Evolutionary conservation across 2,888 invertebrate species (phyloP), one percentile per base, ranked within the genome.

Genomic region (Sympetrum striolatum): DNA sequence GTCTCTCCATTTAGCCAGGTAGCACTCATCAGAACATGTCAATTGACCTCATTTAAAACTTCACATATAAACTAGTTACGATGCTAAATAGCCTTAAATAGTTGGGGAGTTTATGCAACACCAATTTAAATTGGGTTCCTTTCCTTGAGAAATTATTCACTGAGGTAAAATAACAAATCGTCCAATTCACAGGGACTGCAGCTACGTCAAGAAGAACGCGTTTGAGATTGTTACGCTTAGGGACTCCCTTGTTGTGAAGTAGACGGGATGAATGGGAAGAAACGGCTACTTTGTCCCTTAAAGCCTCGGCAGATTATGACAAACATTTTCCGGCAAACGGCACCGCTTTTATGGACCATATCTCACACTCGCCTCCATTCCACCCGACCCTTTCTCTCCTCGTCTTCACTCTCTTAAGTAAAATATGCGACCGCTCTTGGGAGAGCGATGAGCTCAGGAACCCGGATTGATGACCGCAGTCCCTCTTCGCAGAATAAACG

Each of bases 241-340:
- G 86, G 37, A 86, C 86, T 86, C 86, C 86, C n/a, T 37, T 86
- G 86, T 86, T 86, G 86, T 86, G 86, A 64, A 35, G 86, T 86
- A 60, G 86, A 86, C 31, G 86, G 82, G 58, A 82, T 82, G 82
- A 82, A 82, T 82, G 82, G 86, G 86, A 86, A 86, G 86, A 60
- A 86, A 86, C 37, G 60, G 86, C 86, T 60, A 60, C 64, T 86
- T 86, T 86, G 86, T 86, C 86, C 86, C 86, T 86, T 86, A 86
- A 86, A 86, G 86, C 86, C 86, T 39, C 60, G 86, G 60, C 86
- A 60, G 58, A 86, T 86, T 86, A 86, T 86, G 86, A 86, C 86
- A 86, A 86, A 86, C 86, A 86, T 86, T 86, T 86, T 86, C 64
- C 64, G 86, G 86, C 86, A 86, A 86, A 86, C 86, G 86, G 86